phyloP scores from a whole-genome alignment of 2,888 invertebrate species.

The Euplexia lucipara region DNA sequence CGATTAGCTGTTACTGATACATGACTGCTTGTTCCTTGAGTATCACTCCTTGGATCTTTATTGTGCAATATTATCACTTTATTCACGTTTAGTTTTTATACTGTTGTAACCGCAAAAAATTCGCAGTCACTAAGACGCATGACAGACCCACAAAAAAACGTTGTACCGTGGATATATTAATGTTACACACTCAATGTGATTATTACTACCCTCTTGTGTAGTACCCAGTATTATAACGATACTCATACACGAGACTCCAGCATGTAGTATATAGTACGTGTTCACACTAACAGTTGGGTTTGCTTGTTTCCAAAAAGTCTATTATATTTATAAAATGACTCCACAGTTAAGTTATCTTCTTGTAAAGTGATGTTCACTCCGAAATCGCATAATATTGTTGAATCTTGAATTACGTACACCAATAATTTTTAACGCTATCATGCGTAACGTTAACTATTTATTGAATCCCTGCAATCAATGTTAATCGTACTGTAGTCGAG shows the following conservation, averaged over 20 bases:
- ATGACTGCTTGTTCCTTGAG: conserved; percentile 49
- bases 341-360: conserved; percentile 64
- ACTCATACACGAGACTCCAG: conserved; percentile 59
- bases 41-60: conserved; percentile 39
- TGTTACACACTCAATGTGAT: conserved; percentile 48
- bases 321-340: conserved; percentile 64
- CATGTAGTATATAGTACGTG: conserved; percentile 67
- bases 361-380: conserved; percentile 58
- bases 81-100: conserved; percentile 39
- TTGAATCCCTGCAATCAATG: conserved; percentile 58
- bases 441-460: conserved; percentile 60
- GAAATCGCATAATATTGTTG: conserved; percentile 49
- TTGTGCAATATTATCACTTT: conserved; percentile 35
- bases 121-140: conserved; percentile 44
- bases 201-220: conserved; percentile 68
- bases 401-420: conserved; percentile 71
- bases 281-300: conserved; percentile 72
- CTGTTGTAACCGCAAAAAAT: conserved; percentile 49
- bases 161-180: conserved; percentile 30
- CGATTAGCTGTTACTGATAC: not conserved
- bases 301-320: conserved; percentile 65
- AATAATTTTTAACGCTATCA: conserved; percentile 61
- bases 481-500: conserved; percentile 53
- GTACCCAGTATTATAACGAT: conserved; percentile 55
- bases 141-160: conserved; percentile 43